Conservation (phyloP, 2,113 vertebrate genomes). For the Athene cunicularia region DNA sequence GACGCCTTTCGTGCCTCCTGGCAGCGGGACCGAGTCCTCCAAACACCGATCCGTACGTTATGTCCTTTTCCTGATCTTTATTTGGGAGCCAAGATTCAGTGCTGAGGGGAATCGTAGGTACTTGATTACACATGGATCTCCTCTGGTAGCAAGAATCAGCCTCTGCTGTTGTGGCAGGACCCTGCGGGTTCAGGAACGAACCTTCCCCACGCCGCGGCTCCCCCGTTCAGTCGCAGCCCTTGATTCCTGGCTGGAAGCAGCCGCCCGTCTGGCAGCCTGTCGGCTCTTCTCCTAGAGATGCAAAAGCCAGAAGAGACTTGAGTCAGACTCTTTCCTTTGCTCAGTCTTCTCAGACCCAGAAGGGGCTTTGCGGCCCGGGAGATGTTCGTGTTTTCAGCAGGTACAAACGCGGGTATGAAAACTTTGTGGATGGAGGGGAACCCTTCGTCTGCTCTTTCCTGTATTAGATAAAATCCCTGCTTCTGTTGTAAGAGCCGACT, state of each 20-base stretch:
- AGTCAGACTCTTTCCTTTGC: not conserved
- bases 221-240: not conserved
- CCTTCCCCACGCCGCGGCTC: rapidly evolving
- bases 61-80: not conserved
- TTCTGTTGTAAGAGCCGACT: not conserved
- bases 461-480: no score
- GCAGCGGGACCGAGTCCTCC: not conserved
- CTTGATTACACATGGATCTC: not conserved
- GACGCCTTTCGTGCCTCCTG: not conserved
- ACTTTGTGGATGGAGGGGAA: not conserved
- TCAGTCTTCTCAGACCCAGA: not conserved
- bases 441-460: not conserved
- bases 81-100: not conserved
- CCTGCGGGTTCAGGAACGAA: not conserved
- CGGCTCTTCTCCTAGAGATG: not conserved
- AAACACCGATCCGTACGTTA: rapidly evolving
- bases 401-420: rapidly evolving
- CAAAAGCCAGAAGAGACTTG: not conserved
- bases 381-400: not conserved
- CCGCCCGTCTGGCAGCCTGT: not conserved
- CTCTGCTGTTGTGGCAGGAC: not conserved
- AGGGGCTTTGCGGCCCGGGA: not conserved
- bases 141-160: not conserved
- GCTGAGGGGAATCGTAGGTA: not conserved
- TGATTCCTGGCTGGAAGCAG: not conserved